A percentile compares a stretch with the other conserved stretches of the same genome.
Conservation (phyloP, 2,888 invertebrate genomes). For the Archaeoteleia sp. region DNA sequence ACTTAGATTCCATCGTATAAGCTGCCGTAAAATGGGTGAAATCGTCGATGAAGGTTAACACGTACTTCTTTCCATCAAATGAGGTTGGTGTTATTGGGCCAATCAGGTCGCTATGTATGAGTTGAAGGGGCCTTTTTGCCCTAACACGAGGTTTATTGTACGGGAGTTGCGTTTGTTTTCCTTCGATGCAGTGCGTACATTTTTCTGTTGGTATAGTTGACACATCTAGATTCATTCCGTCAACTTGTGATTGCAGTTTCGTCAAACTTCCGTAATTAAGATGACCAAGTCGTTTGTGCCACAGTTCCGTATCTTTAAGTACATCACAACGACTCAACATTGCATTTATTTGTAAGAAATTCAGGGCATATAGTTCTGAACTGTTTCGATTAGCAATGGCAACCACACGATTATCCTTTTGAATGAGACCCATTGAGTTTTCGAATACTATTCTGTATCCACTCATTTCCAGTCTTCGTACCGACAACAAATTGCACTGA, state of each 20-base stretch:
- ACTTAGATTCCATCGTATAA: too few relatives aligned
- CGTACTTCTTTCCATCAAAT: background rate
- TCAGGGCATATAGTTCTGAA: conserved; percentile 17
- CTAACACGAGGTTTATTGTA: conserved; percentile 34
- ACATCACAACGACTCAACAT: too few relatives aligned
- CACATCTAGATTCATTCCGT: conserved; percentile 42
- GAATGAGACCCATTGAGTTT: conserved; percentile 50
- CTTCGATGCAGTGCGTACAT: conserved; percentile 45
- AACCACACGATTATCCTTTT: conserved; percentile 37
- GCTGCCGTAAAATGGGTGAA: too few relatives aligned
- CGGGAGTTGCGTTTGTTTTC: conserved; percentile 41
- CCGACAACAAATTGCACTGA: conserved; percentile 49
- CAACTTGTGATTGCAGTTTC: conserved; percentile 8
- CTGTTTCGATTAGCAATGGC: background rate
- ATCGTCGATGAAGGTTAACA: conserved; percentile 8
- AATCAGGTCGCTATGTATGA: too few relatives aligned
- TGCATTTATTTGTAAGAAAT: background rate
- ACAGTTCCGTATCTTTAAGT: too few relatives aligned
- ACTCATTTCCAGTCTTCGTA: conserved; percentile 53
- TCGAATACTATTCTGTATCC: conserved; percentile 53
- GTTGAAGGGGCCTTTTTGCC: conserved; percentile 47
- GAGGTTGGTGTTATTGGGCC: conserved; percentile 1
- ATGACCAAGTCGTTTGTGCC: conserved; percentile 52
- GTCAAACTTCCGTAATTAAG: conserved; percentile 34
- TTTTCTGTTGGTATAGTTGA: conserved; percentile 11